A percentile compares a stretch with the other conserved stretches of the same genome.
Evolutionary conservation across 2,888 invertebrate species (phyloP).

Genomic region (Phyto melanocephala): DNA sequence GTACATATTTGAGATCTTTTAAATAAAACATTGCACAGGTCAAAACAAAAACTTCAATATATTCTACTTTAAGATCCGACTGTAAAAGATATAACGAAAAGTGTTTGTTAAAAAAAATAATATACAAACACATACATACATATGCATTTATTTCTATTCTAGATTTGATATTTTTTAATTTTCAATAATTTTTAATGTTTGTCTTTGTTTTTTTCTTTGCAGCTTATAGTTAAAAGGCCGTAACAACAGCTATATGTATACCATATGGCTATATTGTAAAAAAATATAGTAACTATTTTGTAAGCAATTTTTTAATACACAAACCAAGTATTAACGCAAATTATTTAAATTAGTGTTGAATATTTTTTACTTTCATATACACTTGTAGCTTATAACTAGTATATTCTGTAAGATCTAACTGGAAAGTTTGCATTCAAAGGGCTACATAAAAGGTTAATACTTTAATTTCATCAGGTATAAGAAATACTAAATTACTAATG

Average conservation of each 20-base stretch:
- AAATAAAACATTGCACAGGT: no score
- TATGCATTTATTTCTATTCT: no score
- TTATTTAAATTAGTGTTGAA: neutral
- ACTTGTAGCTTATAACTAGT: neutral
- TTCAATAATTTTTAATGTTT: neutral
- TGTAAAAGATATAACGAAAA: no score
- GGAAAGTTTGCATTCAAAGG: neutral
- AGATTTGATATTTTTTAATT: no score
- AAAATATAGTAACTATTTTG: slow-evolving; percentile 4
- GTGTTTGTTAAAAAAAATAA: no score
- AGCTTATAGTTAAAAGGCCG: neutral
- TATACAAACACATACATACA: no score
- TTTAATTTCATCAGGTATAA: no score
- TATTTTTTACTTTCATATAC: neutral
- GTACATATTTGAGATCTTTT: no score
- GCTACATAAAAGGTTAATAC: neutral
- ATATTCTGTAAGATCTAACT: neutral
- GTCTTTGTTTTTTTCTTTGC: neutral
- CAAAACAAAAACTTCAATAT: no score
- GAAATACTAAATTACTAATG: no score
- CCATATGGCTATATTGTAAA: slow-evolving; percentile 6
- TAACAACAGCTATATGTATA: slow-evolving; percentile 9
- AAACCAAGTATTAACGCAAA: slow-evolving; percentile 1
- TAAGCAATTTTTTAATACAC: slow-evolving; percentile 18
- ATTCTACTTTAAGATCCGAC: no score